These are phyloP conservation scores for Drosophila guanche DNA, from an alignment of 1,140 invertebrate genomes.

Conservation along the genomic window DNA sequence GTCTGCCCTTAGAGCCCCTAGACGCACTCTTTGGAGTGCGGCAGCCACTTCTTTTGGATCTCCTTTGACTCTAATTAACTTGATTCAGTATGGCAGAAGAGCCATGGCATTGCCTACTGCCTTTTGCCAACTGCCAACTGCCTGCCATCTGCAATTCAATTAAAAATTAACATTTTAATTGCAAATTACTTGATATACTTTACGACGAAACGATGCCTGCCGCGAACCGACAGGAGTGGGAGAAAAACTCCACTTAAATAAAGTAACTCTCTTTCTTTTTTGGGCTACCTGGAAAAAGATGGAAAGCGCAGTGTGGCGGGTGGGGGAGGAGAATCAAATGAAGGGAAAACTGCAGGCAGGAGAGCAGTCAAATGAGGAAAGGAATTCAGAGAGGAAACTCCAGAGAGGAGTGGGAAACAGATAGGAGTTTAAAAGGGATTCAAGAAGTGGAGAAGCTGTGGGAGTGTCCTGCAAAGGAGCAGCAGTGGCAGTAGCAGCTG, in stretches of 20 bases:
- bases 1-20: neutral
- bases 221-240: conserved; percentile 8
- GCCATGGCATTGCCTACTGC: too few species aligned
- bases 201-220: conserved; percentile 17
- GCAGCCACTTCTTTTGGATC: neutral
- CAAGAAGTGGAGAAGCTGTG: neutral
- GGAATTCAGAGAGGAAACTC: neutral
- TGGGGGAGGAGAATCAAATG: too few species aligned
- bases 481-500: conserved; percentile 7
- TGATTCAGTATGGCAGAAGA: conserved; percentile 47
- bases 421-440: neutral
- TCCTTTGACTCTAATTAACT: conserved; percentile 59
- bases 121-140: conserved; percentile 37
- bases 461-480: neutral
- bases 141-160: conserved; percentile 71
- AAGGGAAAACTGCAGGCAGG: too few species aligned
- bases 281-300: conserved; percentile 28
- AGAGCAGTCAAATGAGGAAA: neutral
- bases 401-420: neutral
- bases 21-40: too few species aligned
- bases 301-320: too few species aligned
- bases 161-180: conserved; percentile 83
- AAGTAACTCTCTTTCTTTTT: conserved; percentile 35
- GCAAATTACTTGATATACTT: conserved; percentile 75
- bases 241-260: conserved; percentile 38